Base-by-base conservation (phyloP, 2,888 invertebrate genomes). In the Acrobasis suavella region DNA sequence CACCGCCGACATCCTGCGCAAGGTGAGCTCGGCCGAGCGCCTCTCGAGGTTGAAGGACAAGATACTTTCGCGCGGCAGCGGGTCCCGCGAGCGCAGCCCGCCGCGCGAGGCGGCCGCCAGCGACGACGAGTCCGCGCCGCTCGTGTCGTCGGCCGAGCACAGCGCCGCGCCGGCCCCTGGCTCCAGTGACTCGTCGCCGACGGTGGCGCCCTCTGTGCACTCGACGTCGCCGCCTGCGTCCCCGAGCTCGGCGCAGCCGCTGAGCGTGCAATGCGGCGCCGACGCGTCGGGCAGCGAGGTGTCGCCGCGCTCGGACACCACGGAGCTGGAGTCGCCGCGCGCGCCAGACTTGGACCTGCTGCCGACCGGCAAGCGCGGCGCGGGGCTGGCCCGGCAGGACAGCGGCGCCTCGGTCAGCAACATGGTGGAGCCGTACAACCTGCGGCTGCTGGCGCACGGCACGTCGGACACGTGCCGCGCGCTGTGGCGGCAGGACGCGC, bases 51-150 rank as follows among this genome's bases (percentile, higher is more conserved):
- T 92, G 62, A 85, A 83, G 67, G 92, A 91, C 69, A 87, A 82
- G 76, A 80, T 92, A 15, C 71, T 89, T 80, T 68, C 82, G 50
- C 82, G 86, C 65, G 81, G 82, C 51, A 77, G 79, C 59, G 81
- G 81, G 9, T 86, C 87, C n/a, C 86, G 86, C 50, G 89, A 89
- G 32, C 86, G 87, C 69, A 89, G 84, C 69, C 89, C 87, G 64
- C 67, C 76, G 65, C 85, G 83, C 66, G 85, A 85, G 55, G 69
- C 80, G 50, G 83, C 78, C 50, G 82, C 84, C 66, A 93, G 94
- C 78, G 95, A 95, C 77, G 95, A 95, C 79, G 96, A 96, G 70
- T 95, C 95, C 2, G 95, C 95, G 63, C 90, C 96, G 65, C 95
- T 96, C 9, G 93, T 93, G 68, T 91, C 92, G 9, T 88, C 90